A percentile compares a stretch with the other conserved stretches of the same genome.
Evolutionary conservation across 1,140 invertebrate species (phyloP).

Genomic region (Archegozetes longisetosus): DNA sequence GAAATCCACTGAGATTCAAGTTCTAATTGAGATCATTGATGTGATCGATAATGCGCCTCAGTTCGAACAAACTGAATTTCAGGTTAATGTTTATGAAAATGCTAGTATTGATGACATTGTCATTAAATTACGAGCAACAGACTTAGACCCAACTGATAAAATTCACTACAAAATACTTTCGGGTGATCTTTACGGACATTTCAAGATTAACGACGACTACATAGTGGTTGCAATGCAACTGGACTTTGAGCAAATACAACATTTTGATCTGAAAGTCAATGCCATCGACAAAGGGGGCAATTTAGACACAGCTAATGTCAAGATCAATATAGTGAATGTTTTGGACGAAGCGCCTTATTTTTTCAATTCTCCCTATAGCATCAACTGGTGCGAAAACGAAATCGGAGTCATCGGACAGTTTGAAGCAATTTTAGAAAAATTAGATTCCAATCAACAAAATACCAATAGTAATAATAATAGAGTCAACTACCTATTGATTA

Average conservation of each 20-base stretch:
- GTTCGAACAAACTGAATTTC: conserved; percentile 74
- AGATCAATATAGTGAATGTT: conserved; percentile 58
- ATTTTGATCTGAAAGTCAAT: conserved; percentile 1
- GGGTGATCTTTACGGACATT: conserved; percentile 51
- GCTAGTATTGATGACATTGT: conserved; percentile 79
- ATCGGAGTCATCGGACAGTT: background rate
- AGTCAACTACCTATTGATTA: conserved; percentile 77
- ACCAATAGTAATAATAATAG: conserved; percentile 47
- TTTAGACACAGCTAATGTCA: conserved; percentile 49
- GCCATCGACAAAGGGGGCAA: conserved; percentile 11
- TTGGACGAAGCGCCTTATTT: conserved; percentile 90
- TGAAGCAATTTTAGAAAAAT: background rate
- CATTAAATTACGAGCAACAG: conserved; percentile 64
- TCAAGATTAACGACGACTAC: conserved; percentile 4
- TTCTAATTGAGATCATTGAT: conserved; percentile 61
- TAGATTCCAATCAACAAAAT: background rate
- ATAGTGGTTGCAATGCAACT: background rate
- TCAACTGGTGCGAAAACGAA: conserved; percentile 63
- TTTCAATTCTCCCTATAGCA: conserved; percentile 70
- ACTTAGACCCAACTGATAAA: conserved; percentile 44
- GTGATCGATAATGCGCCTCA: conserved; percentile 86
- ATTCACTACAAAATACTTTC: conserved; percentile 68
- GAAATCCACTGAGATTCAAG: conserved; percentile 45
- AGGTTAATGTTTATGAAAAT: conserved; percentile 72
- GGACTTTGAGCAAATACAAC: conserved; percentile 3